Percentiles rank a stretch among this genome's conserved stretches.
phyloP scores from a whole-genome alignment of 2,113 vertebrate species.

The Ammodytes marinus region DNA sequence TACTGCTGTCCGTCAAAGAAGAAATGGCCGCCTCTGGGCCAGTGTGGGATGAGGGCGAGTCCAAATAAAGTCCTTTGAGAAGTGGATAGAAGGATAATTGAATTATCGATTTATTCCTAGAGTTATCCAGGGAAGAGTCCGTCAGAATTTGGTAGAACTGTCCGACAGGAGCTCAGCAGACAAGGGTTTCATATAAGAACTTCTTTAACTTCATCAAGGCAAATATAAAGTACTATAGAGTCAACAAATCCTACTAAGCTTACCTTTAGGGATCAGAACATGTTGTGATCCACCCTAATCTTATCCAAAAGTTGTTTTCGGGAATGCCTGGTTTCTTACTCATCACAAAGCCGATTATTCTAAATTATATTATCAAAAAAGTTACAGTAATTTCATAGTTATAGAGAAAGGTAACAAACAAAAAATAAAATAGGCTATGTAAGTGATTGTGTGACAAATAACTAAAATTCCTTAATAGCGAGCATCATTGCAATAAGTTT shows the following conservation, averaged over 20 bases:
- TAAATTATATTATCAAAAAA: too few species aligned
- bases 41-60: constrained; percentile 31
- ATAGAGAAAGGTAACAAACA: too few species aligned
- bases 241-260: background rate
- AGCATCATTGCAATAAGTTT: background rate
- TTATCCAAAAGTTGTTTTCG: too few species aligned
- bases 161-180: too few species aligned
- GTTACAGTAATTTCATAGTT: too few species aligned
- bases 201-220: background rate
- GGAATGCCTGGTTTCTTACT: too few species aligned
- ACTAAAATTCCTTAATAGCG: background rate
- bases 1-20: constrained; percentile 35
- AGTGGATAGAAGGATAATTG: constrained; percentile 55
- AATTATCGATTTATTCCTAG: constrained; percentile 46
- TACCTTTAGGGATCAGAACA: too few species aligned
- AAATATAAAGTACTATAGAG: background rate
- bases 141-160: too few species aligned
- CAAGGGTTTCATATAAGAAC: background rate
- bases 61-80: constrained; percentile 48
- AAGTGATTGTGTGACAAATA: background rate
- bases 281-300: too few species aligned
- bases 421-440: too few species aligned
- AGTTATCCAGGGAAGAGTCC: constrained; percentile 17
- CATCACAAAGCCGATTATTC: too few species aligned
- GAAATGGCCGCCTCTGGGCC: constrained; percentile 43